Conservation (phyloP, 1,140 invertebrate genomes). For the Drosophila malerkotliana region DNA sequence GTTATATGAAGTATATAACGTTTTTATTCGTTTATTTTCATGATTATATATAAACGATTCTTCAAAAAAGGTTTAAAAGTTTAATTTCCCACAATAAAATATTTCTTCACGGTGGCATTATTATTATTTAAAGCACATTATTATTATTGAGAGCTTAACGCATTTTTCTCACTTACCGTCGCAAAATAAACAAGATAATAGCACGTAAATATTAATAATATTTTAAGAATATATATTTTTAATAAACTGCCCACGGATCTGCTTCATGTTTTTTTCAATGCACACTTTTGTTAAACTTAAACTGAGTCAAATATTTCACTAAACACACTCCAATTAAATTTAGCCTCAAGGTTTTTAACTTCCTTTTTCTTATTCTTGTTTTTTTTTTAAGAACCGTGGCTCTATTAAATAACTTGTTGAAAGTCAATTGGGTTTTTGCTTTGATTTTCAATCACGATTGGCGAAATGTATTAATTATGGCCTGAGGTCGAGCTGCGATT, state of each 20-base stretch:
- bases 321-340: not conserved
- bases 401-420: slow-evolving; percentile 6
- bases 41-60: too few species aligned
- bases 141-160: not conserved
- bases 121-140: not conserved
- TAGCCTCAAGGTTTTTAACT: not conserved
- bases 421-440: slow-evolving; percentile 3
- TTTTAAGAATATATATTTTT: not conserved
- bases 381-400: slow-evolving; percentile 1
- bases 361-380: not conserved
- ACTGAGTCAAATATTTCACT: slow-evolving; percentile 2
- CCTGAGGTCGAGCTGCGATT: slow-evolving; percentile 32
- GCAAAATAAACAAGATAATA: not conserved
- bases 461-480: slow-evolving; percentile 22
- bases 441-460: slow-evolving; percentile 17
- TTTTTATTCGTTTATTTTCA: too few species aligned
- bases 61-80: too few species aligned
- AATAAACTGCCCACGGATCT: slow-evolving; percentile 27
- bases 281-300: not conserved
- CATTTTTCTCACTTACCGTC: slow-evolving; percentile 15
- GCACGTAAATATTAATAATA: not conserved
- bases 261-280: slow-evolving; percentile 54
- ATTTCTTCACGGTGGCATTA: too few species aligned
- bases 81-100: too few species aligned
- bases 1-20: too few species aligned